Percentiles rank a stretch among this genome's conserved stretches.
phyloP scores from a whole-genome alignment of 2,113 vertebrate genomes.

The Ranitomeya variabilis region DNA sequence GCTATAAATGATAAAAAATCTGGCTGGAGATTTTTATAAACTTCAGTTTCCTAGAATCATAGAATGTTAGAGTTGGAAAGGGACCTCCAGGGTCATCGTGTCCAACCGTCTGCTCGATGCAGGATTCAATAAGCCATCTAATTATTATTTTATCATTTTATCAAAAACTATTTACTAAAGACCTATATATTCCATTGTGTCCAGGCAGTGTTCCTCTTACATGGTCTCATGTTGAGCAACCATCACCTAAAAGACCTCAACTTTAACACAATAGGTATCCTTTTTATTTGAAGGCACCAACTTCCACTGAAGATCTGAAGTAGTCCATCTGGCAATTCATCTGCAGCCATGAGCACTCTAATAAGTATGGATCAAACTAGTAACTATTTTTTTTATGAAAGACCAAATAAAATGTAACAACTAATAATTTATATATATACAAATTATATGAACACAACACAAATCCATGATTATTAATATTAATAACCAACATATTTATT shows the following conservation, averaged over 20 bases:
- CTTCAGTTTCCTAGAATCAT: too few species aligned
- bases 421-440: background rate
- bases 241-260: background rate
- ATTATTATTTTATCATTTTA: background rate
- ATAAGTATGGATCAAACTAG: background rate
- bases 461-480: background rate
- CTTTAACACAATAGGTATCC: background rate
- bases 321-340: background rate
- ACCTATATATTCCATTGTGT: background rate
- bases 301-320: background rate
- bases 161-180: background rate
- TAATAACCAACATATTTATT: background rate
- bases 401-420: background rate
- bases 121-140: too few species aligned
- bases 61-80: too few species aligned
- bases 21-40: too few species aligned
- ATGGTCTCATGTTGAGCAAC: background rate
- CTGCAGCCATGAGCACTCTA: background rate
- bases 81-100: too few species aligned
- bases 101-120: too few species aligned
- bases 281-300: background rate
- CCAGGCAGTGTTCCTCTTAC: background rate
- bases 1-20: background rate
- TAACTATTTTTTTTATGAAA: background rate
- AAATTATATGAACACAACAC: background rate